Evolutionary conservation across 2,888 invertebrate species (phyloP).

Genomic region (Chaetogeoica ovagalla): DNA sequence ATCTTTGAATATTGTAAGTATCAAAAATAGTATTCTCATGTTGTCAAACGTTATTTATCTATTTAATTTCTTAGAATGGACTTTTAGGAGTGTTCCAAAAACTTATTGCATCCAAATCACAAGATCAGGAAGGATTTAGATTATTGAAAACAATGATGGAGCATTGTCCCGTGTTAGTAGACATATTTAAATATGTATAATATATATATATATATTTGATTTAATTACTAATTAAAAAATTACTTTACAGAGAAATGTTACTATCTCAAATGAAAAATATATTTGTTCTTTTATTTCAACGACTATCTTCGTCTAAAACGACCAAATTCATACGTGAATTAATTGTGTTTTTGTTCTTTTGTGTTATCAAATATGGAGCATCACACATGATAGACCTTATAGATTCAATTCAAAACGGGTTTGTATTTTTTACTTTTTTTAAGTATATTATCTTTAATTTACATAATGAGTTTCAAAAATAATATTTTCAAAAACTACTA

Average conservation of each 20-base stretch:
- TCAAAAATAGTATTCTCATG: constrained; percentile 41
- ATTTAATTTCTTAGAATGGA: constrained; percentile 64
- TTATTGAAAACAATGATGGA: constrained; percentile 84
- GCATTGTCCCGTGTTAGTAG: constrained; percentile 76
- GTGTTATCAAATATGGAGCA: constrained; percentile 79
- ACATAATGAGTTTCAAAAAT: not conserved
- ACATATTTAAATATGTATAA: not conserved
- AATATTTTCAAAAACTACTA: constrained; percentile 33
- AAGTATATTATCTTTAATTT: not conserved
- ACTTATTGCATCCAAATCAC: constrained; percentile 88
- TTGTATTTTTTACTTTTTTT: constrained; percentile 59
- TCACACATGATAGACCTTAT: constrained; percentile 74
- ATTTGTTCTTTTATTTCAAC: constrained; percentile 88
- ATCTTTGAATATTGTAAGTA: constrained; percentile 67
- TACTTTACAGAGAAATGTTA: constrained; percentile 50
- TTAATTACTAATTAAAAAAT: not conserved
- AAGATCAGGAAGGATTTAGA: constrained; percentile 95
- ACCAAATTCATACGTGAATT: constrained; percentile 90
- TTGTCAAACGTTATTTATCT: constrained; percentile 11
- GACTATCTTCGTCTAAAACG: constrained; percentile 90
- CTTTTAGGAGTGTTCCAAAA: constrained; percentile 95
- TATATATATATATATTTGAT: not conserved
- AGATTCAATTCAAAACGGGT: constrained; percentile 84
- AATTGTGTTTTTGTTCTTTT: constrained; percentile 88
- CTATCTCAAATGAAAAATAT: constrained; percentile 53